phyloP scores from a whole-genome alignment of 2,888 invertebrate genomes.

The Cryptophagus acutangulus region DNA sequence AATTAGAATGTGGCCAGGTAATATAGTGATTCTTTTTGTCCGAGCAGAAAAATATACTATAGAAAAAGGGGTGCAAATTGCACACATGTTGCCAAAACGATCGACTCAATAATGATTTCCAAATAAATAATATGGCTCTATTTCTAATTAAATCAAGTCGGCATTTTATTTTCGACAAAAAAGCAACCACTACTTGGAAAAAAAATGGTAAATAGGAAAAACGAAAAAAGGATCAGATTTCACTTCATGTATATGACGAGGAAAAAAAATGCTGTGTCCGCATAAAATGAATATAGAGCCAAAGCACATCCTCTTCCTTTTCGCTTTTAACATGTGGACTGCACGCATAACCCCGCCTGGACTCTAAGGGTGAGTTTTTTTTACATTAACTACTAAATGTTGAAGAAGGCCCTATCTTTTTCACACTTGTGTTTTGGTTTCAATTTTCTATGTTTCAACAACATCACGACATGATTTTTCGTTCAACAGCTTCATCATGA shows the following conservation, averaged over 20 bases:
- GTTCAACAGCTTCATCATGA: no score
- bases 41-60: background rate
- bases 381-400: conserved; percentile 2
- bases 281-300: no score
- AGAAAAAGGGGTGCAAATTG: background rate
- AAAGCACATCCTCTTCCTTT: conserved; percentile 12
- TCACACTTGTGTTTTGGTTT: conserved; percentile 10
- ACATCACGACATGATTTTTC: no score
- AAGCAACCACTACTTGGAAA: no score
- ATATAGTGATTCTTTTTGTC: background rate
- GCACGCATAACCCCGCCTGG: conserved; percentile 3
- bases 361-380: conserved; percentile 1
- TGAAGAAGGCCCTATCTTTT: no score
- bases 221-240: conserved; percentile 1
- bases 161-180: no score
- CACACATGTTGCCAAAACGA: no score
- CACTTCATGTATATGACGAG: background rate
- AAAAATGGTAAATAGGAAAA: no score
- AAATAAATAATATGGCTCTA: no score
- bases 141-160: no score
- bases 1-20: conserved; percentile 15
- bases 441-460: no score
- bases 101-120: no score
- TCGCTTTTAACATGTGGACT: conserved; percentile 9
- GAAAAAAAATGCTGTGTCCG: conserved; percentile 10